Percentiles rank a stretch among this genome's conserved stretches.
Conservation (phyloP, 1,140 invertebrate genomes). For the Pentalonia nigronervosa region DNA sequence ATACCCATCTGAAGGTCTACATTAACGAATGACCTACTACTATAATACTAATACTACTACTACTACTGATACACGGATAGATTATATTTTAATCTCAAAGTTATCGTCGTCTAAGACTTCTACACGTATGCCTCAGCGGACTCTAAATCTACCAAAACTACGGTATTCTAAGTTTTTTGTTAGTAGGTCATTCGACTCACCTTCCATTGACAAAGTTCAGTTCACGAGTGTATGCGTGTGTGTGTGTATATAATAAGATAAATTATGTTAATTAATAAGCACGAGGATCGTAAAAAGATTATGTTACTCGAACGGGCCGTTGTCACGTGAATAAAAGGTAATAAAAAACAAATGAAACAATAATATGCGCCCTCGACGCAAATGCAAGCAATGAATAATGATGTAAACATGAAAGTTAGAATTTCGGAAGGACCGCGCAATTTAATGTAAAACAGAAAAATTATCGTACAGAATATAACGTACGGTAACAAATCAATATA, state of each 20-base stretch:
- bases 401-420: not conserved
- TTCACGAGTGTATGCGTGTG: conserved; percentile 21
- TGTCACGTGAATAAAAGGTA: not conserved
- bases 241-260: not conserved
- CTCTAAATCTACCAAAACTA: conserved; percentile 48
- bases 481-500: not conserved
- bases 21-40: conserved; percentile 37
- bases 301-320: not conserved
- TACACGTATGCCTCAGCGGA: not conserved
- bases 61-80: not conserved
- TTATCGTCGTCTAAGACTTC: not conserved
- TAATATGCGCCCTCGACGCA: not conserved
- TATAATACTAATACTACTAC: too few species aligned
- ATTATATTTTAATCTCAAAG: not conserved
- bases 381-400: not conserved
- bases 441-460: not conserved
- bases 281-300: not conserved
- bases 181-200: conserved; percentile 57
- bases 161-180: conserved; percentile 48
- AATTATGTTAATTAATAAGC: conserved; percentile 5
- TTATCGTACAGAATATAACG: not conserved
- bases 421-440: not conserved
- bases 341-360: not conserved
- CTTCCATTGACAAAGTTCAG: conserved; percentile 51
- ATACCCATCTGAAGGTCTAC: not conserved